Conservation (phyloP, 2,888 invertebrate species). For the Plagodis pulveraria region DNA sequence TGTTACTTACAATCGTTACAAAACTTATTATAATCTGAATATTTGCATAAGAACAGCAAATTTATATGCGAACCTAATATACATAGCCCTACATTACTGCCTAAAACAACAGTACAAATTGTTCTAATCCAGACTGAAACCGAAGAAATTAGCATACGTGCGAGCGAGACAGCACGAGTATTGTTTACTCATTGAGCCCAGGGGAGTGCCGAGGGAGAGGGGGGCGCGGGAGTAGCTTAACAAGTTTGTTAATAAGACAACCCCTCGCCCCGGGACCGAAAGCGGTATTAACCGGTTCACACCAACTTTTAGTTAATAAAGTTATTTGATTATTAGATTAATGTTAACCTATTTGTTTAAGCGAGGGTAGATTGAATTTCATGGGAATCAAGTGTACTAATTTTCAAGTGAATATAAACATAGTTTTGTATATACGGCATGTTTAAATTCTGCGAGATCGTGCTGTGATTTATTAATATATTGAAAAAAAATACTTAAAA, state of each 20-base stretch:
- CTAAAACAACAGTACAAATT: constrained; percentile 6
- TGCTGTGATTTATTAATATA: too few relatives aligned
- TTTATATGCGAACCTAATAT: neutral
- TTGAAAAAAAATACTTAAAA: too few relatives aligned
- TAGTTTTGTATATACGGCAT: too few relatives aligned
- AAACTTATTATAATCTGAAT: too few relatives aligned
- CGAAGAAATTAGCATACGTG: constrained; percentile 34
- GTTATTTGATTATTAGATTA: constrained; percentile 24
- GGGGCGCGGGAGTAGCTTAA: constrained; percentile 9
- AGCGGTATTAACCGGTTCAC: constrained; percentile 22
- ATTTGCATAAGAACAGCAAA: too few relatives aligned
- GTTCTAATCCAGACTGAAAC: constrained; percentile 33
- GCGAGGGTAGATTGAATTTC: neutral
- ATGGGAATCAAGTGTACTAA: neutral
- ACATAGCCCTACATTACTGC: neutral
- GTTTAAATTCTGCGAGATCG: too few relatives aligned
- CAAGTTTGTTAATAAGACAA: constrained; percentile 25
- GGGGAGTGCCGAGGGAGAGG: neutral
- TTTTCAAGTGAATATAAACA: too few relatives aligned
- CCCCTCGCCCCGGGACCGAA: constrained; percentile 7
- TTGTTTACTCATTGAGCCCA: constrained; percentile 34
- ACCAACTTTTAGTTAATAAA: constrained; percentile 24
- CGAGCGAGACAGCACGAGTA: constrained; percentile 29
- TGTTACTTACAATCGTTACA: too few relatives aligned
- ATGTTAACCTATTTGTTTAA: constrained; percentile 9